Base-by-base conservation (phyloP, 2,888 invertebrate genomes). In the Trachelus tabidus region DNA sequence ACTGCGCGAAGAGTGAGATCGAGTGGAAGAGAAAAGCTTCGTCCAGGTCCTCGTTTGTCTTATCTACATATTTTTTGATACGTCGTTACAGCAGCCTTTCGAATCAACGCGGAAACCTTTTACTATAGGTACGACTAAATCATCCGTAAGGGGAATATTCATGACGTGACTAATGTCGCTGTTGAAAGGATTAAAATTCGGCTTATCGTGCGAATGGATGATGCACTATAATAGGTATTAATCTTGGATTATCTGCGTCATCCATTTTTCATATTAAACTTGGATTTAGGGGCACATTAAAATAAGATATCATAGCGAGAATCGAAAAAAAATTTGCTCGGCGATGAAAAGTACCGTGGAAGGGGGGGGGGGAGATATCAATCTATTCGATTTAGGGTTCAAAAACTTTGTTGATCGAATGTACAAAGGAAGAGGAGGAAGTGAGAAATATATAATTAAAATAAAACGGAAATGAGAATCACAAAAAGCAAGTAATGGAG, bases 181-280 rank as follows among this genome's bases (percentile, higher is more conserved):
- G 23, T 71, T 80, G 68, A 74, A 79, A 77, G 79, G 81, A 80
- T 82, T 82, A 82, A 79, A 81, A 81, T 80, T 79, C 78, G 79
- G 82, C 75, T 73, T n/a, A 75, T 75, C 73, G 35, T 33, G 69
- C 68, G 23, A 15, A 33, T 74, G 33, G 3, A 69, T 77, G 77
- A 80, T 75, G 79, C 80, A 79, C 75, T 80, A 81, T 78, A 77
- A 78, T 68, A 79, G 79, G 74, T 69, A 82, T 80, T 83, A 79
- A 82, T 82, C 73, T 77, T 73, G 78, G 73, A 77, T 79, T 76
- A 75, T 73, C 73, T 33, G 68, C 33, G 73, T 77, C 76, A 75
- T 73, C 75, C 79, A 78, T 34, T 77, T 69, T 78, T 68, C 73
- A 76, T 37, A 79, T 81, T 74, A 78, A 56, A 23, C 1, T 56